Percentiles rank a stretch among this genome's conserved stretches.
phyloP scores from a whole-genome alignment of 2,888 invertebrate genomes.

The Brachyptera risi region DNA sequence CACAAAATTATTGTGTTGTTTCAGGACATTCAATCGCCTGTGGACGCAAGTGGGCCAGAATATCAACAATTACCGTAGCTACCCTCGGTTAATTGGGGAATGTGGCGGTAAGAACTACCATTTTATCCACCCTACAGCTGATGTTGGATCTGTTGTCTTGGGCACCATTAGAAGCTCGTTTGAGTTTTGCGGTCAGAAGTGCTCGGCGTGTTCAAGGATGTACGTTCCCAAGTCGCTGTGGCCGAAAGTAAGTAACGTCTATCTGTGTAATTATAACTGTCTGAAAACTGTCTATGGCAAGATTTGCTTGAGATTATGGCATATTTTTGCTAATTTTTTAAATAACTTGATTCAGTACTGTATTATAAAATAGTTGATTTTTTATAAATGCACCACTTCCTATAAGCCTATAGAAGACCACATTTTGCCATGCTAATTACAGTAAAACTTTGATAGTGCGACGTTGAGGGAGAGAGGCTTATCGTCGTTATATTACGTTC shows the following conservation, averaged over 20 bases:
- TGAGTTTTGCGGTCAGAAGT: conserved; percentile 97
- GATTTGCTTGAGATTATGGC: too few species aligned
- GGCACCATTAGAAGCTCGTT: conserved; percentile 88
- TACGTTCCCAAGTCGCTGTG: conserved; percentile 91
- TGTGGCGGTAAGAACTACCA: conserved; percentile 99
- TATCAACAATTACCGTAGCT: conserved; percentile 76
- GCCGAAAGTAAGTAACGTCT: conserved; percentile 51
- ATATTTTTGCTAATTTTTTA: too few species aligned
- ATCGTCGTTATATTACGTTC: too few species aligned
- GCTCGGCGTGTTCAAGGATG: conserved; percentile 96
- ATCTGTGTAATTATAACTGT: too few species aligned
- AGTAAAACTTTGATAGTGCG: too few species aligned
- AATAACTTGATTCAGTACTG: too few species aligned
- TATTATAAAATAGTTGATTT: too few species aligned
- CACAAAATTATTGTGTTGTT: too few species aligned
- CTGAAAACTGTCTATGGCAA: neutral
- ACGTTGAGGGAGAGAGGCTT: too few species aligned
- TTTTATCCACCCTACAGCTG: conserved; percentile 89
- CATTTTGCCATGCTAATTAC: too few species aligned
- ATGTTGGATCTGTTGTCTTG: conserved; percentile 73
- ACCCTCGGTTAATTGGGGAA: conserved; percentile 91
- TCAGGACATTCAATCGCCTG: conserved; percentile 81
- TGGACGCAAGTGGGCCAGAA: conserved; percentile 93
- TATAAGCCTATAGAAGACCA: too few species aligned
- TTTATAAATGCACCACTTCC: too few species aligned